Evolutionary conservation across 2,888 invertebrate genomes (phyloP).

Genomic region (Mesorhabditis belari): DNA sequence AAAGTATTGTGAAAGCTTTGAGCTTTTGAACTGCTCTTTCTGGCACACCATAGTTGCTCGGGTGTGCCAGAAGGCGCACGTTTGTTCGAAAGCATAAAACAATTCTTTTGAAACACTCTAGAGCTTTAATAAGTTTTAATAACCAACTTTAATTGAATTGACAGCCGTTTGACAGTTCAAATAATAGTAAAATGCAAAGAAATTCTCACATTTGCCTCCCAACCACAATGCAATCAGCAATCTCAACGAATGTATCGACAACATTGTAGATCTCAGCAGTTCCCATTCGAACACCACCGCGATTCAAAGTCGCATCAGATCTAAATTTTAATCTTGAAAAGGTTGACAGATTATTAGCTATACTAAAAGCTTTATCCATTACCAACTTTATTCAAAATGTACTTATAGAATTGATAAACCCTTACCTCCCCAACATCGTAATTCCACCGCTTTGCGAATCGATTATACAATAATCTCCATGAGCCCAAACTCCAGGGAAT

Average conservation of each 20-base stretch:
- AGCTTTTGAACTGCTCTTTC: too few species aligned
- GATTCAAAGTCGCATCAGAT: conserved; percentile 62
- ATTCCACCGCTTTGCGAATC: conserved; percentile 59
- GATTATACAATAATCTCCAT: conserved; percentile 60
- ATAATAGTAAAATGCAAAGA: conserved; percentile 2
- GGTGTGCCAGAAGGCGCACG: too few species aligned
- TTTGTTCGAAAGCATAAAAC: too few species aligned
- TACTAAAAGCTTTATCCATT: not conserved
- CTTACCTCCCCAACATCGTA: conserved; percentile 59
- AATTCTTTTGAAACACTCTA: too few species aligned
- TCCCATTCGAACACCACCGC: conserved; percentile 62
- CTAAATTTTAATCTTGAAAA: conserved; percentile 12
- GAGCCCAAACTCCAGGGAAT: conserved; percentile 59
- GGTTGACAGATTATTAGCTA: not conserved
- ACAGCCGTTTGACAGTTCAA: too few species aligned
- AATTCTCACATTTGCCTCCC: conserved; percentile 56
- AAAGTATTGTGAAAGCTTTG: too few species aligned
- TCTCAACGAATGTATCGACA: conserved; percentile 59
- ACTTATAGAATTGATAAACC: not conserved
- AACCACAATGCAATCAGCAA: conserved; percentile 61
- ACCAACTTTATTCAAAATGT: not conserved
- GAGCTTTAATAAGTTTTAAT: too few species aligned
- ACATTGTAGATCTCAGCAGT: conserved; percentile 63
- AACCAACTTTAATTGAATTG: too few species aligned
- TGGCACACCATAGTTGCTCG: too few species aligned